phyloP scores from a whole-genome alignment of 2,797 vertebrate genomes.

The Megalops cyprinoides region DNA sequence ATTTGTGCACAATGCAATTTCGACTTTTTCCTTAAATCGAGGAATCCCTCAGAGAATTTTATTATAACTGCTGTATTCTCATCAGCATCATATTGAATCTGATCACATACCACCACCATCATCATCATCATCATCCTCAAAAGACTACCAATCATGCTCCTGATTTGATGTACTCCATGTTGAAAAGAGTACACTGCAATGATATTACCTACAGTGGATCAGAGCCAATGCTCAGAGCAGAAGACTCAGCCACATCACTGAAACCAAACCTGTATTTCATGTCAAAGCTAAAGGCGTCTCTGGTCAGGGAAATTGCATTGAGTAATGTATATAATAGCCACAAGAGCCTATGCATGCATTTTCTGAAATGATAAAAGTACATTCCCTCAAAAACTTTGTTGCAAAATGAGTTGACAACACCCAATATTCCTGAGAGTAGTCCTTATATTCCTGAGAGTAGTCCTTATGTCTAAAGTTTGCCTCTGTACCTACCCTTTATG shows the following conservation, averaged over 20 bases:
- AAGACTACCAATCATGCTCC: not conserved
- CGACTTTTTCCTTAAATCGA: not conserved
- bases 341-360: too few species aligned
- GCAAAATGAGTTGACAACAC: too few species aligned
- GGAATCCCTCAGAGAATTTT: not conserved
- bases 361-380: too few species aligned
- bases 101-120: not conserved
- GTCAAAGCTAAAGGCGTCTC: not conserved
- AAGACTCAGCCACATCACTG: not conserved
- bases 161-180: not conserved
- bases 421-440: too few species aligned
- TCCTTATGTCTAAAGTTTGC: too few species aligned
- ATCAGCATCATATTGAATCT: not conserved
- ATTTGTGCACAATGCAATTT: slow-evolving; percentile 28
- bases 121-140: not conserved
- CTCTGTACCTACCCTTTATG: too few species aligned
- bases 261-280: not conserved
- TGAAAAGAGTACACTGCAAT: not conserved
- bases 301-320: too few species aligned
- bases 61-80: not conserved
- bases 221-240: not conserved
- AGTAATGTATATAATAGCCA: too few species aligned
- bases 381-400: too few species aligned
- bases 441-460: too few species aligned
- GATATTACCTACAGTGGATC: not conserved